These are phyloP conservation scores for Drosophila gunungcola DNA, from an alignment of 1,140 invertebrate species.

Conservation along the genomic window DNA sequence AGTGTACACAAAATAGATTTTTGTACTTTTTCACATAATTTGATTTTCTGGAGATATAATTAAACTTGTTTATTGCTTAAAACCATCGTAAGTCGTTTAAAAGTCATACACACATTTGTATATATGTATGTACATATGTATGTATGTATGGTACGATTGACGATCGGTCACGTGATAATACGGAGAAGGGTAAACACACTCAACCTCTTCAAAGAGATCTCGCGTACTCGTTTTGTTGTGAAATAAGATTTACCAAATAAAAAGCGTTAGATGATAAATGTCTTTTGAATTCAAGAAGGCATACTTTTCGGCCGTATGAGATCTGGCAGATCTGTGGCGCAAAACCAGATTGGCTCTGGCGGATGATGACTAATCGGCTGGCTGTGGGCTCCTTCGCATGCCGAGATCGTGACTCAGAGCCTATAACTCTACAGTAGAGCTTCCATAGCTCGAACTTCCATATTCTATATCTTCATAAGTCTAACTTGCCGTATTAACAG, in stretches of 20 bases:
- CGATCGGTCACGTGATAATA: neutral
- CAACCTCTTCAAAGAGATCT: too few species aligned
- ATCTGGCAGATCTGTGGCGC: neutral
- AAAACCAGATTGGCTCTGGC: neutral
- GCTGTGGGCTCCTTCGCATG: neutral
- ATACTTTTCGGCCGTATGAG: constrained; percentile 9
- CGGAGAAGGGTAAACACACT: neutral
- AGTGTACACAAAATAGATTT: neutral
- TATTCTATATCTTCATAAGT: neutral
- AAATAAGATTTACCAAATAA: too few species aligned
- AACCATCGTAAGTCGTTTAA: constrained; percentile 3
- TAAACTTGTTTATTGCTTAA: neutral
- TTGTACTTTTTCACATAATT: neutral
- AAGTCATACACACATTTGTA: neutral
- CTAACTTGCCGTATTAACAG: neutral
- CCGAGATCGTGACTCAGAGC: constrained; percentile 25
- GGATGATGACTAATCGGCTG: constrained; percentile 9
- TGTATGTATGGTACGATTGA: too few species aligned
- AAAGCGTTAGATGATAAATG: too few species aligned
- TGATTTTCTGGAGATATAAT: neutral
- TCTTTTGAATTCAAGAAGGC: neutral
- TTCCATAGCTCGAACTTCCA: neutral
- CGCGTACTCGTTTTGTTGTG: too few species aligned
- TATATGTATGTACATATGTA: too few species aligned
- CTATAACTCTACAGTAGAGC: neutral